A percentile compares a stretch with the other conserved stretches of the same genome.
Conservation (phyloP, 2,113 vertebrate species). For the Odontophorus gujanensis region DNA sequence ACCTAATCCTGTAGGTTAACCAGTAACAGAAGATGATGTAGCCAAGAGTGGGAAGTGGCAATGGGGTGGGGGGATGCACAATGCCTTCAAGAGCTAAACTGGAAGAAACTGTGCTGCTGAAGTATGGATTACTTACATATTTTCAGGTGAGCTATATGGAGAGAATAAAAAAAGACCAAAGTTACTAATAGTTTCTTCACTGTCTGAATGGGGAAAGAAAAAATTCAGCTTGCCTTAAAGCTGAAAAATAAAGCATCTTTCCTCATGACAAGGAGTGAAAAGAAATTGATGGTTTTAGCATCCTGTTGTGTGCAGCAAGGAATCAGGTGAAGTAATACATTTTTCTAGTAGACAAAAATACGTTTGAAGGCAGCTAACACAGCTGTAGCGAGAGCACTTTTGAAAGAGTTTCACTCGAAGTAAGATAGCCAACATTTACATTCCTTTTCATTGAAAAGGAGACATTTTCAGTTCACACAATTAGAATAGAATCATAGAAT, state of each 20-base stretch:
- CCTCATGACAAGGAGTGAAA: conserved; percentile 24
- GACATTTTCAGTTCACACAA: not conserved
- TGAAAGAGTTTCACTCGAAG: not conserved
- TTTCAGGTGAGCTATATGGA: not conserved
- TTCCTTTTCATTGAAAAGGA: not conserved
- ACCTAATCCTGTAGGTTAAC: not conserved
- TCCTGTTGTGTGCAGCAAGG: not conserved
- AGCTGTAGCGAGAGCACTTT: not conserved
- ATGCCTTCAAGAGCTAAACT: not conserved
- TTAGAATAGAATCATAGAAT: too few species aligned
- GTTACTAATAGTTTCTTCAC: conserved; percentile 15
- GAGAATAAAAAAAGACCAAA: not conserved
- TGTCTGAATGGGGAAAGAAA: conserved; percentile 41
- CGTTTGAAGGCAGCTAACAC: not conserved
- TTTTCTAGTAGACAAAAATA: not conserved
- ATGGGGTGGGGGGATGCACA: too few species aligned
- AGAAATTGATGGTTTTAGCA: conserved; percentile 6
- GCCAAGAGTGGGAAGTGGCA: not conserved
- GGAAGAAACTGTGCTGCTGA: not conserved
- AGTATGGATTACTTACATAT: not conserved
- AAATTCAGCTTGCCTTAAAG: conserved; percentile 48
- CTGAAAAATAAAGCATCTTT: conserved; percentile 54
- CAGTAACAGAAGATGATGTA: not conserved
- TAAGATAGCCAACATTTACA: not conserved
- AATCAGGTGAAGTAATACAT: not conserved